Evolutionary conservation across 2,113 vertebrate species (phyloP).

Genomic region (Mastomys natalensis): DNA sequence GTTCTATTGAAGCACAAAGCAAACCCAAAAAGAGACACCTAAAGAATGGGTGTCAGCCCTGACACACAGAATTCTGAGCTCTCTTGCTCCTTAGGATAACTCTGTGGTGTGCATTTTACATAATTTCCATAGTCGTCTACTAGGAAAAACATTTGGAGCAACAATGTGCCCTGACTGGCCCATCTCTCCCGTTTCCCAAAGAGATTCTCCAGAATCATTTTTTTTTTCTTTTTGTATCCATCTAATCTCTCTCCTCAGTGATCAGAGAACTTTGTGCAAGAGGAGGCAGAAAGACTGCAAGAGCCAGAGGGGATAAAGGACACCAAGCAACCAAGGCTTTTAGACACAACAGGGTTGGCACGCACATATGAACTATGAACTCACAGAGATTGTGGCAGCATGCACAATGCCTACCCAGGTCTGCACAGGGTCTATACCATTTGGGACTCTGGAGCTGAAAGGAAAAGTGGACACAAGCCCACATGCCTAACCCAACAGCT

Average conservation of each 20-base stretch:
- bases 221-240: too few relatives aligned
- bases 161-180: not conserved
- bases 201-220: not conserved
- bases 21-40: not conserved
- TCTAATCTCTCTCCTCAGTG: not conserved
- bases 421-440: not conserved
- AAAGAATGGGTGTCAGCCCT: not conserved
- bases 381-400: not conserved
- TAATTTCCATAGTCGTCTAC: not conserved
- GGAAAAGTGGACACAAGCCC: not conserved
- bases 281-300: not conserved
- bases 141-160: not conserved
- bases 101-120: not conserved
- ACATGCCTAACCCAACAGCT: not conserved
- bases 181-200: not conserved
- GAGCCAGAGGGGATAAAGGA: not conserved
- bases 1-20: not conserved
- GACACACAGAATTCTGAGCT: not conserved
- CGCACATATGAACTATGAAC: fast-evolving
- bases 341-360: not conserved
- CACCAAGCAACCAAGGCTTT: not conserved
- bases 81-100: not conserved
- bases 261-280: not conserved
- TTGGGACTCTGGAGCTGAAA: not conserved
- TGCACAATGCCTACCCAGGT: not conserved